Base-by-base conservation (phyloP, 2,113 vertebrate species). In the Oophaga pumilio region DNA sequence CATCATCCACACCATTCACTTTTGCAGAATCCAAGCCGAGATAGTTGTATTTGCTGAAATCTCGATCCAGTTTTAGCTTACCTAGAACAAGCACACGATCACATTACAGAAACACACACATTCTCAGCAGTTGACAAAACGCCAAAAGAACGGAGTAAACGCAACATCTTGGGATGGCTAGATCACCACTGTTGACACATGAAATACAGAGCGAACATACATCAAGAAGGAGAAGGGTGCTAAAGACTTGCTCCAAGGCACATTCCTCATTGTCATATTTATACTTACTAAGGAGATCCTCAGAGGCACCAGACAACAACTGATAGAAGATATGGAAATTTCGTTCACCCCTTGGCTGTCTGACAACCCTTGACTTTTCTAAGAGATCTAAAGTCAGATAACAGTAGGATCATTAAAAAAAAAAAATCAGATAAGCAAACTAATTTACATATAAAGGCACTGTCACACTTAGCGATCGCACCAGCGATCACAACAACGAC, bases 321-420 rank as follows among this genome's bases (percentile, higher is more conserved):
- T 99, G 98, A 91, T 99, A 99, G 92, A 99, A 99, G 92, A 99
- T 87, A 85, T 99, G 98, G 92, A 99, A 99, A 92, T 99, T 99
- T 91, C 98, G 96, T 94, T 99, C 98, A n/a, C 97, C 97, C 91
- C 97, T 93, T 6, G 97, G 97, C 92, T 99, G 98, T 89, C 98
- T 99, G 50, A 99, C 97, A 87, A 99, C 98, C 66, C 98, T 95
- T 56, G 97, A 97, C 89, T 99, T 99, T 94, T 99, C 98, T 66
- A 99, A 92, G 22, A 99, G 96, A 95, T 99, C 98, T 99, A 90
- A 14, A 71, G 24, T 8, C 2, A 74, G 33, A 43, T 43, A 43
- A 43, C 33, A 43, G 33, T 2, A 43, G 1, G 33, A 43, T 43
- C 33, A 43, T 43, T 4, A 43, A 43, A 43, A 1, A 22, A 73